phyloP scores from a whole-genome alignment of 2,797 vertebrate genomes.

The Perodicticus potto region DNA sequence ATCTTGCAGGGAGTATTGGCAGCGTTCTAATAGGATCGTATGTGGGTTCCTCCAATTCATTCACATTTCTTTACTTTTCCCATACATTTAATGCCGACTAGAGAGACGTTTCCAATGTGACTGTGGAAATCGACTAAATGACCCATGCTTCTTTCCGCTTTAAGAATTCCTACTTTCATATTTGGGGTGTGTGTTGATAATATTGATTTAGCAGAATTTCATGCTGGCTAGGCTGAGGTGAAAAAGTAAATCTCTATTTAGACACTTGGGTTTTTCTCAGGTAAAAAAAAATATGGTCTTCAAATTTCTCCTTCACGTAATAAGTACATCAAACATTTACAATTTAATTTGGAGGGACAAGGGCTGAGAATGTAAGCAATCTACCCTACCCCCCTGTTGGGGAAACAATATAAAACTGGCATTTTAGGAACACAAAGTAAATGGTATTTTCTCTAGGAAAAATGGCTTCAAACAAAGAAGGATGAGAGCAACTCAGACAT shows the following conservation, averaged over 20 bases:
- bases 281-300: background rate
- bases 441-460: background rate
- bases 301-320: background rate
- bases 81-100: background rate
- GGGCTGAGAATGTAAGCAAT: background rate
- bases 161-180: background rate
- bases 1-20: background rate
- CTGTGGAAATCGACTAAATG: background rate
- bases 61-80: conserved; percentile 5
- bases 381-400: background rate
- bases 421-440: conserved; percentile 11
- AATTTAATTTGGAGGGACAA: conserved; percentile 21
- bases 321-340: background rate
- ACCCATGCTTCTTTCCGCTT: background rate
- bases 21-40: background rate
- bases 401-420: conserved; percentile 3
- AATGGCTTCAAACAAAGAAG: conserved; percentile 49
- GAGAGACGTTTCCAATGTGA: background rate
- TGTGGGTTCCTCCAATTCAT: background rate
- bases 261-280: background rate
- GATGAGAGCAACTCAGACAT: background rate
- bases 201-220: background rate
- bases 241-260: background rate
- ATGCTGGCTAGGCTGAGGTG: background rate
- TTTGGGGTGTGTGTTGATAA: background rate